Percentiles rank a stretch among this genome's conserved stretches.
Evolutionary conservation across 2,888 invertebrate genomes (phyloP).

Genomic region (Drosophila borborema): DNA sequence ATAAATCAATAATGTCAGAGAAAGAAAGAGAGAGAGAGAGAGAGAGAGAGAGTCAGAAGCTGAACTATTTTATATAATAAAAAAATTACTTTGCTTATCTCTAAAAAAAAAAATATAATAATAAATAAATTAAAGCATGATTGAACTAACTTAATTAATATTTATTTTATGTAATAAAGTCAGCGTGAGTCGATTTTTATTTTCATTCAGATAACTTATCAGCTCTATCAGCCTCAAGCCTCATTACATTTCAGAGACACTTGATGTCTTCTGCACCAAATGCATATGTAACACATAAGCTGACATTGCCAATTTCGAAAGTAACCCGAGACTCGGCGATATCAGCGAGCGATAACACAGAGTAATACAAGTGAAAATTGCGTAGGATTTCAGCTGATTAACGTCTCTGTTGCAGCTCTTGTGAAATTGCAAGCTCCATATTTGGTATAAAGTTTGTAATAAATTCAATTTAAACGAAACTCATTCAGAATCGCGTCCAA

Average conservation of each 20-base stretch:
- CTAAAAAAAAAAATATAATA: not conserved
- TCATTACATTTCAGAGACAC: not conserved
- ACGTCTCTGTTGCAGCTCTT: conserved; percentile 1
- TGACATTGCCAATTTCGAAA: conserved; percentile 17
- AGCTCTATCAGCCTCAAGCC: not conserved
- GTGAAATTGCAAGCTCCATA: conserved; percentile 28
- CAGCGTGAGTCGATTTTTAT: not conserved
- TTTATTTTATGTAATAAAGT: not conserved
- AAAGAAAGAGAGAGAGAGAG: too few species aligned
- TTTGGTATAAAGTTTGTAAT: conserved; percentile 38
- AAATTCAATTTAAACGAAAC: conserved; percentile 63
- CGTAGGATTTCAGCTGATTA: conserved; percentile 45
- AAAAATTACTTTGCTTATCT: not conserved
- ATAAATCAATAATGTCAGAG: not conserved
- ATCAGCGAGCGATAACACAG: conserved; percentile 34
- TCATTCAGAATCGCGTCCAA: conserved; percentile 56
- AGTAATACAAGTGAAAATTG: conserved; percentile 46
- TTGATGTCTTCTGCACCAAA: not conserved
- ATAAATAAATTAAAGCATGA: not conserved
- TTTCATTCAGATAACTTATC: not conserved
- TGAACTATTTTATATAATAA: too few species aligned
- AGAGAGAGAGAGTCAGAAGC: too few species aligned
- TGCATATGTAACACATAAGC: not conserved
- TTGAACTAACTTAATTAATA: not conserved
- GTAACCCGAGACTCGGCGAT: conserved; percentile 15